A percentile compares a stretch with the other conserved stretches of the same genome.
These are phyloP conservation scores for Papilio aristodemus DNA, from an alignment of 1,140 invertebrate species.

Conservation along the genomic window DNA sequence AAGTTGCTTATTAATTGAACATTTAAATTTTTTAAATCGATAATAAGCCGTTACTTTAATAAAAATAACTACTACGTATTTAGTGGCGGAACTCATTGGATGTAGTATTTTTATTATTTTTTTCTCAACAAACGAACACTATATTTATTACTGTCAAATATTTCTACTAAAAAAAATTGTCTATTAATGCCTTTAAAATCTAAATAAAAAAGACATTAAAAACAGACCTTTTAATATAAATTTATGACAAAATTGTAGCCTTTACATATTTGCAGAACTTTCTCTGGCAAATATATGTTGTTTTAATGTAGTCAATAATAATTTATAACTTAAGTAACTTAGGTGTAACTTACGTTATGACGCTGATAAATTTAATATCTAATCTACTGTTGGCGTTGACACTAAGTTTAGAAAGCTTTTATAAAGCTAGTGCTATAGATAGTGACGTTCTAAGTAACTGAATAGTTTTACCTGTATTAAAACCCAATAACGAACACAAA, in stretches of 20 bases:
- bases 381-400: not conserved
- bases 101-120: too few relatives aligned
- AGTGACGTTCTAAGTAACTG: too few relatives aligned
- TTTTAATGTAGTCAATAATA: not conserved
- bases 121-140: too few relatives aligned
- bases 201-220: not conserved
- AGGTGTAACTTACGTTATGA: not conserved
- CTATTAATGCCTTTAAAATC: not conserved
- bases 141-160: too few relatives aligned
- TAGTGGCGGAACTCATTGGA: too few relatives aligned
- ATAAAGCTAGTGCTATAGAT: not conserved
- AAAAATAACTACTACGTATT: not conserved
- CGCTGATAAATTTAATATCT: not conserved
- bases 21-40: not conserved
- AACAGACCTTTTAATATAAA: not conserved
- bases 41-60: not conserved
- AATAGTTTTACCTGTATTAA: too few relatives aligned
- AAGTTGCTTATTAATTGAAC: not conserved
- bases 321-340: not conserved
- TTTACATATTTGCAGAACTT: not conserved
- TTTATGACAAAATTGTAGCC: not conserved
- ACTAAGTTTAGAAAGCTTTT: not conserved
- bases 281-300: not conserved
- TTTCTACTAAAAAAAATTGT: not conserved
- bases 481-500: too few relatives aligned